These are phyloP conservation scores for Tinea semifulvella DNA, from an alignment of 2,888 invertebrate genomes.

Conservation along the genomic window DNA sequence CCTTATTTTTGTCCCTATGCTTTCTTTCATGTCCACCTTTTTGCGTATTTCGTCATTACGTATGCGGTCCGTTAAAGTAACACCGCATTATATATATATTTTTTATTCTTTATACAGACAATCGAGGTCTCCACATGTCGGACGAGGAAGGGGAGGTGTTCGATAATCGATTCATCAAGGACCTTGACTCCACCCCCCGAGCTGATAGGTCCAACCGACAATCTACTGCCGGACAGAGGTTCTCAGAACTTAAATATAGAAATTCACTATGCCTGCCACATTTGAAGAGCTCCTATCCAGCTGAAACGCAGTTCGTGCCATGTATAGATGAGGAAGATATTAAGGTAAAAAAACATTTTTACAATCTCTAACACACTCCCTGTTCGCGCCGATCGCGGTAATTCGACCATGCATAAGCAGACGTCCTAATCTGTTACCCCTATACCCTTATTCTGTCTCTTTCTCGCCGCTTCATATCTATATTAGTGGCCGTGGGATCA, in stretches of 20 bases:
- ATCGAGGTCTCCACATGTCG: constrained; percentile 73
- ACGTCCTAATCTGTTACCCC: no score
- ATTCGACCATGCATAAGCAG: no score
- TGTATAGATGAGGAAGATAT: constrained; percentile 57
- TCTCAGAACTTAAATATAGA: constrained; percentile 79
- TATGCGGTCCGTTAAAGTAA: no score
- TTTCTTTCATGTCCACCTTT: no score
- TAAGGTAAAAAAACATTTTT: constrained; percentile 30
- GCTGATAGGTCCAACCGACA: constrained; percentile 26
- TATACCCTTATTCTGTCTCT: no score
- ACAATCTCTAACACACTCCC: neutral
- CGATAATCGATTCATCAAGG: constrained; percentile 79
- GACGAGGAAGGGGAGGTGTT: constrained; percentile 89
- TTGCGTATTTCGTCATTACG: no score
- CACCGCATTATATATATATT: no score
- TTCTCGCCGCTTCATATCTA: no score
- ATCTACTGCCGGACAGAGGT: constrained; percentile 28
- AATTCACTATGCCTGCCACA: constrained; percentile 88
- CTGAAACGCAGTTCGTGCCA: constrained; percentile 76
- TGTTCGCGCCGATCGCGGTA: neutral
- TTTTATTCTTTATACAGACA: no score
- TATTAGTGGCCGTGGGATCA: no score
- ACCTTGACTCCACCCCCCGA: constrained; percentile 69
- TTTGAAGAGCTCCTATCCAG: constrained; percentile 84
- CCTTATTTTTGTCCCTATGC: no score